phyloP scores from a whole-genome alignment of 2,888 invertebrate genomes.

The Chalcosyrphus nemorum region DNA sequence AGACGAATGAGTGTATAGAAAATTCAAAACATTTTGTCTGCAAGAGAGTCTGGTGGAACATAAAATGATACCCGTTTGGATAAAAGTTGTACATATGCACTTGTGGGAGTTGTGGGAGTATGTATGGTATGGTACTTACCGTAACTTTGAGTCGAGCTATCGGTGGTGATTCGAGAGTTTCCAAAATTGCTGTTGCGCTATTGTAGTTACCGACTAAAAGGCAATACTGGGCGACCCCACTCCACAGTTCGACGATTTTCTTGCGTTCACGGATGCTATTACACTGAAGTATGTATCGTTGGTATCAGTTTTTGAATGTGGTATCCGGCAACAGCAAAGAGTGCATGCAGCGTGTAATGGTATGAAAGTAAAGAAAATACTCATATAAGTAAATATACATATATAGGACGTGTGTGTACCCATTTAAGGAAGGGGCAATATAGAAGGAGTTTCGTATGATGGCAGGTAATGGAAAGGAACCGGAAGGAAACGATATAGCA shows the following conservation, averaged over 20 bases:
- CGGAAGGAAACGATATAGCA: not conserved
- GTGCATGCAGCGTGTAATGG: slow-evolving; percentile 45
- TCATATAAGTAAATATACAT: not conserved
- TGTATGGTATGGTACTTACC: slow-evolving; percentile 77
- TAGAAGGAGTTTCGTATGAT: not conserved
- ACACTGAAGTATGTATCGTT: slow-evolving; percentile 76
- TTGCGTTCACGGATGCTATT: slow-evolving; percentile 81
- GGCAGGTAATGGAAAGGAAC: slow-evolving; percentile 8
- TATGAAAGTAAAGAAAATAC: slow-evolving; percentile 43
- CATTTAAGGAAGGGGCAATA: slow-evolving; percentile 6
- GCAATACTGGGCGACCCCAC: slow-evolving; percentile 82
- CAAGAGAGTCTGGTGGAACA: slow-evolving; percentile 25
- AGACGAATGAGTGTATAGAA: slow-evolving; percentile 59
- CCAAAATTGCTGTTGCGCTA: slow-evolving; percentile 81
- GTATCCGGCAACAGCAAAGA: slow-evolving; percentile 10
- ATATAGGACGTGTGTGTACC: slow-evolving; percentile 24
- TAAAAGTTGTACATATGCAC: not conserved
- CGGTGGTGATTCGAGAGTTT: slow-evolving; percentile 81
- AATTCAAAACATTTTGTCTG: slow-evolving; percentile 49
- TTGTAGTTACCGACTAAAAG: slow-evolving; percentile 82
- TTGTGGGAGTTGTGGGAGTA: not conserved
- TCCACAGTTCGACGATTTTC: slow-evolving; percentile 81
- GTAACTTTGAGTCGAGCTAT: slow-evolving; percentile 81
- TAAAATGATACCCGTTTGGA: slow-evolving; percentile 30
- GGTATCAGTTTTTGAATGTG: slow-evolving; percentile 28